Base-by-base conservation (phyloP, 2,888 invertebrate species). In the Ypsolopha scabrella region DNA sequence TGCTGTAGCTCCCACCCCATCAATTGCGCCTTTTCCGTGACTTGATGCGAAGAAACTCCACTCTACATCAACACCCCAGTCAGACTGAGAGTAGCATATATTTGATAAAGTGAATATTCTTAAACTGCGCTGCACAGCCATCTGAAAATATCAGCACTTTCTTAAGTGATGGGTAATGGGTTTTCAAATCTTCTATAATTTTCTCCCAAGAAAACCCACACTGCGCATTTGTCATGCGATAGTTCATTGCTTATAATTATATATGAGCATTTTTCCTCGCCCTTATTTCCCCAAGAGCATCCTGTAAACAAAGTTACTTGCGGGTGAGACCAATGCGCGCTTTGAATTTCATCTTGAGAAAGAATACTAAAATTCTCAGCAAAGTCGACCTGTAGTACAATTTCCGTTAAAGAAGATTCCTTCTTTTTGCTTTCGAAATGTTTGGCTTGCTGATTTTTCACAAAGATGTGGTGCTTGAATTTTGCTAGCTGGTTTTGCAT, bases 11-110 rank as follows among this genome's bases (percentile, higher is more conserved):
- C 55, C 53, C 7, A 51, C 13, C 7, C 55, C 53, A 48, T 53
- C 55, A 2, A 55, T 34, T 13, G 55, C 53, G 7, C 50, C 53
- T 50, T 55, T 53, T 13, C 55, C 53, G 35, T 55, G 55, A 47
- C 53, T 51, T n/a, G 54, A 34, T 6, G 54, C 48, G 37, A 54
- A 54, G 48, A 52, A 54, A 33, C 33, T 13, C 54, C 51, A 54
- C n/a, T 52, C 52, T 11, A 54, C 49, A 13, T 50, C 44, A 44
- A 52, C 52, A 48, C 50, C 52, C 52, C 52, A 54, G 46, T 54
- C 52, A 7, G 13, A 7, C 35, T 52, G 13, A 47, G 13, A 34
- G 7, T 37, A 43, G 37, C 51, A 54, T 39, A 54, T 9, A 35
- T 45, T 54, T 8, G 34, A 37, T 37, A 54, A 41, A 8, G 52